Percentiles rank a stretch among this genome's conserved stretches.
Evolutionary conservation across 2,888 invertebrate species (phyloP).

Genomic region (Amphipyra tragopoginis): DNA sequence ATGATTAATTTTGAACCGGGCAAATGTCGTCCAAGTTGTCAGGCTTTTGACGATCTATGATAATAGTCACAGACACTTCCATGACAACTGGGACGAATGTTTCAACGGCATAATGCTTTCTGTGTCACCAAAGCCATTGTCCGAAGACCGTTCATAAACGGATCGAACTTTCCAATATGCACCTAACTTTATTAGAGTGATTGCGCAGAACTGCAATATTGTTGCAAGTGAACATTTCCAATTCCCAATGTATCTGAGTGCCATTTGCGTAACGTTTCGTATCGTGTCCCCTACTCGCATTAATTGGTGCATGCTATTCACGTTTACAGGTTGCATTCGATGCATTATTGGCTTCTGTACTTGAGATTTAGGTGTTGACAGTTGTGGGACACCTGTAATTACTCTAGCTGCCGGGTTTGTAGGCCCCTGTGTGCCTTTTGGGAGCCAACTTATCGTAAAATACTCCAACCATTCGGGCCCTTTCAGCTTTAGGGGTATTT

Average conservation of each 20-base stretch:
- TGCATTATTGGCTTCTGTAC: conserved; percentile 42
- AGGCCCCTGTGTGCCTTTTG: too few species aligned
- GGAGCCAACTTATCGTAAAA: too few species aligned
- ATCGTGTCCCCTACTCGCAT: conserved; percentile 34
- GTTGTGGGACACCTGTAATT: too few species aligned
- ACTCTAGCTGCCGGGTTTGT: too few species aligned
- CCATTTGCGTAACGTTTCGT: conserved; percentile 60
- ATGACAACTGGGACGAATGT: too few species aligned
- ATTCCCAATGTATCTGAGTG: conserved; percentile 66
- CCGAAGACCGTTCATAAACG: not conserved
- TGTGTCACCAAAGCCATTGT: not conserved
- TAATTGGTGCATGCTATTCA: conserved; percentile 57
- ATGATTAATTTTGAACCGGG: too few species aligned
- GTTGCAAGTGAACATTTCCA: conserved; percentile 55
- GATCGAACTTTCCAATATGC: conserved; percentile 28
- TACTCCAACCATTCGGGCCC: too few species aligned
- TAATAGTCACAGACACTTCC: too few species aligned
- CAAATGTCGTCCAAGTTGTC: too few species aligned
- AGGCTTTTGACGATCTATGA: too few species aligned
- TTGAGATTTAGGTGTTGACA: conserved; percentile 27
- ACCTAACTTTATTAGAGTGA: conserved; percentile 36
- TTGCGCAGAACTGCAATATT: conserved; percentile 39
- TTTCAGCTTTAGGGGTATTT: too few species aligned
- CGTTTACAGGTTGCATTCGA: conserved; percentile 37
- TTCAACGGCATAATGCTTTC: not conserved